Base-by-base conservation (phyloP, 2,113 vertebrate species). In the Nycticorax nycticorax region DNA sequence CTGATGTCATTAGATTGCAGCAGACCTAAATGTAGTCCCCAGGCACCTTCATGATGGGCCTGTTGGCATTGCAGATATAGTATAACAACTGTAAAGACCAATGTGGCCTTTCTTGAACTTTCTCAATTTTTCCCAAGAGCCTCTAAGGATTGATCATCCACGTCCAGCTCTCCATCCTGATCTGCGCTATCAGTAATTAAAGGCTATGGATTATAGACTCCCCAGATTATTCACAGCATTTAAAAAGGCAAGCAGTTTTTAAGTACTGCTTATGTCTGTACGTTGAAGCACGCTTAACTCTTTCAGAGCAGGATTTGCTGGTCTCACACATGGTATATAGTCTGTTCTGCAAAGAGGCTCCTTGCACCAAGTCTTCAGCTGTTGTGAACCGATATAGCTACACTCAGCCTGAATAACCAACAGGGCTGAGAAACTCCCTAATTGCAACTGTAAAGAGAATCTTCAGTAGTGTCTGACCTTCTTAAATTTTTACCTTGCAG, bases 1-100 rank as follows among this genome's bases (percentile, higher is more conserved):
- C 18, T 27, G 66, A 33, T 26, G 39, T 33, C n/a, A 14, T 66
- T 55, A 50, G 21, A 9, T n/a, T 89, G 50, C 45, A 55, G 50
- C 24, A 80, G 39, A 59, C 37, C 45, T 45, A 35, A 43, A 32
- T 9, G 39, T 8, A 21, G 47, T 92, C 48, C 62, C 85, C 66
- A 60, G 3, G 13, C 45, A 50, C 67, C 35, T 60, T 64, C 6
- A 0, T 56, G 63, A 60, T 17, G 66, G 45, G n/a, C 18, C 55
- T n/a, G 8, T 22, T 76, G 79, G 68, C 3, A 1, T 73, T 80
- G 75, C 53, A 81, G 75, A 19, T 7, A 6, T 10, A 50, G 45
- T 64, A 74, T 78, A 92, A 60, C 28, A 78, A 86, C 50, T 66
- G 62, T 64, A 69, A 93, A 92, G 85, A 64, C 60, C 55, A 26